Percentiles rank a stretch among this genome's conserved stretches.
Evolutionary conservation across 2,113 vertebrate species (phyloP).

Genomic region (Epinephelus lanceolatus): DNA sequence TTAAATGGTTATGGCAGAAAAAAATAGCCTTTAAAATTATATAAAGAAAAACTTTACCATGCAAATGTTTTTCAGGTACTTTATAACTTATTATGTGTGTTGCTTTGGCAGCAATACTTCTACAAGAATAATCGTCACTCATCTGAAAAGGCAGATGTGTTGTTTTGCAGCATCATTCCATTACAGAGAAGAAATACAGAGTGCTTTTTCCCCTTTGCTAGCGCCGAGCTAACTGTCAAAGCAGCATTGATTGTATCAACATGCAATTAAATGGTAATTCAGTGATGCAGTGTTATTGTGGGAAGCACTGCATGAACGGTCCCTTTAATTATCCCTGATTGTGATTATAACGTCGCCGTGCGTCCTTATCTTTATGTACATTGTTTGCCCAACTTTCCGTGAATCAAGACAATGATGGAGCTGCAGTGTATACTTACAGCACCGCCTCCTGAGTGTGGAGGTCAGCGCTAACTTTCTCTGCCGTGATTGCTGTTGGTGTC

Average conservation of each 20-base stretch:
- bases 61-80: not conserved
- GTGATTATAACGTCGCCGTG: conserved; percentile 63
- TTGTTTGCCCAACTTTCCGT: conserved; percentile 61
- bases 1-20: too few relatives aligned
- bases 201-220: conserved; percentile 4
- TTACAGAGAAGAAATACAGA: not conserved
- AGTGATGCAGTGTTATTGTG: conserved; percentile 53
- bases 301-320: conserved; percentile 38
- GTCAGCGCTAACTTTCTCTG: conserved; percentile 43
- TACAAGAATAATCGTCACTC: conserved; percentile 6
- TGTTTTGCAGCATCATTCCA: conserved; percentile 14
- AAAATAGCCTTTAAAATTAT: not conserved
- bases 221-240: conserved; percentile 54
- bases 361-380: conserved; percentile 52
- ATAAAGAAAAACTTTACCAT: not conserved
- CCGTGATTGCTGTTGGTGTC: conserved; percentile 42
- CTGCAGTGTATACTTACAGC: conserved; percentile 16
- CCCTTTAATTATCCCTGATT: conserved; percentile 76
- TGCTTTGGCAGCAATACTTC: conserved; percentile 19
- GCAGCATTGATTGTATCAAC: conserved; percentile 70
- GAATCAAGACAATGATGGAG: conserved; percentile 34
- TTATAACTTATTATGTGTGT: not conserved
- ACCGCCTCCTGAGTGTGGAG: conserved; percentile 28
- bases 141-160: conserved; percentile 30
- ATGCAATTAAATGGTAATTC: conserved; percentile 77